Conservation (phyloP, 2,797 vertebrate species). For the Gallinago stenura region DNA sequence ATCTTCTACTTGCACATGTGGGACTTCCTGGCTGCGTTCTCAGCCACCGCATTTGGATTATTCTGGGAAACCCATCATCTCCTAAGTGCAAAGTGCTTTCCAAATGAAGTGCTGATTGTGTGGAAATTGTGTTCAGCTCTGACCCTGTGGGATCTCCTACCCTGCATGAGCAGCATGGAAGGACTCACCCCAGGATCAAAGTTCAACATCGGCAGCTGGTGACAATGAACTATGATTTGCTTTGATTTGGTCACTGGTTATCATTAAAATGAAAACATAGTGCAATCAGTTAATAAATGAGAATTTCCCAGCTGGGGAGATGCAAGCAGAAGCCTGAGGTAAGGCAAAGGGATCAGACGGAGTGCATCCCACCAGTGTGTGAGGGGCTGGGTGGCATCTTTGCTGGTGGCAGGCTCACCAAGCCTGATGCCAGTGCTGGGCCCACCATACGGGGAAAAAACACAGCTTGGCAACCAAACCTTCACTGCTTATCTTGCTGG, state of each 20-base stretch:
- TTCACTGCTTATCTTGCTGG: not conserved
- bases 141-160: not conserved
- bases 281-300: not conserved
- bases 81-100: not conserved
- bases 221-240: not conserved
- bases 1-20: not conserved
- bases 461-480: not conserved
- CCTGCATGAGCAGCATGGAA: accelerated
- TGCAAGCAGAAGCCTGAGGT: not conserved
- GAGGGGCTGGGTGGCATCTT: not conserved
- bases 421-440: accelerated
- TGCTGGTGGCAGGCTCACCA: accelerated
- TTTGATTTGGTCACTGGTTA: not conserved
- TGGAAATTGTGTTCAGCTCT: not conserved
- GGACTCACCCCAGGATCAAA: not conserved
- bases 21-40: not conserved
- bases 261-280: not conserved
- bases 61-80: not conserved
- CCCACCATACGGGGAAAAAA: accelerated
- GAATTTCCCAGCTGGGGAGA: not conserved
- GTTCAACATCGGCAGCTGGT: not conserved
- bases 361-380: accelerated
- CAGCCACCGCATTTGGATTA: not conserved
- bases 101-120: not conserved
- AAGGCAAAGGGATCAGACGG: not conserved